These are phyloP conservation scores for Aleiodes testaceus DNA, from an alignment of 2,888 invertebrate species.

Conservation along the genomic window DNA sequence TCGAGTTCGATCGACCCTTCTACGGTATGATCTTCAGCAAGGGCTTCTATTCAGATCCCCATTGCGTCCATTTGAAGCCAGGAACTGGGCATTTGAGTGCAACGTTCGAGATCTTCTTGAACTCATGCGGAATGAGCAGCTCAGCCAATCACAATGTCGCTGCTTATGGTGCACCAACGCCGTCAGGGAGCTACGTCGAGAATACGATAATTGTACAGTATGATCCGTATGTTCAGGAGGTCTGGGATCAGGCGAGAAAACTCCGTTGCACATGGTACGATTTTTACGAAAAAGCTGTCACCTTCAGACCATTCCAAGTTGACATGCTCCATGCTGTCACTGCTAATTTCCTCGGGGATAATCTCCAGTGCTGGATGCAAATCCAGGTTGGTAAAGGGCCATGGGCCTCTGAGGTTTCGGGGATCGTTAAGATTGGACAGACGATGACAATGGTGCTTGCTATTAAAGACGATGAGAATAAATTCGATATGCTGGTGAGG, in stretches of 20 bases:
- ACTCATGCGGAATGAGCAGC: constrained; percentile 94
- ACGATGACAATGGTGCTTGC: constrained; percentile 98
- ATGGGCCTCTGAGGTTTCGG: constrained; percentile 97
- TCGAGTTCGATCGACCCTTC: constrained; percentile 95
- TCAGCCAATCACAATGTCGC: constrained; percentile 92
- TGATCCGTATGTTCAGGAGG: constrained; percentile 95
- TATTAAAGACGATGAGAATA: constrained; percentile 96
- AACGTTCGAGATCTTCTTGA: constrained; percentile 94
- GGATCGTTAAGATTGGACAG: constrained; percentile 95
- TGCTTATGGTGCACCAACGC: constrained; percentile 89
- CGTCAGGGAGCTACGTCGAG: constrained; percentile 94
- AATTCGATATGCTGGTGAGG: constrained; percentile 95
- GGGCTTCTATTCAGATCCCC: constrained; percentile 92
- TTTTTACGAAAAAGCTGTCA: constrained; percentile 95
- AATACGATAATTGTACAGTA: constrained; percentile 96
- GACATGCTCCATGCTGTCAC: constrained; percentile 96
- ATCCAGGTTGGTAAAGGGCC: constrained; percentile 97
- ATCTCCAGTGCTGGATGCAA: constrained; percentile 98
- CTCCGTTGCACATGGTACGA: constrained; percentile 96
- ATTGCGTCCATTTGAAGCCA: constrained; percentile 93
- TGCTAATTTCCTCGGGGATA: constrained; percentile 95
- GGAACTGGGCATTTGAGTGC: constrained; percentile 93
- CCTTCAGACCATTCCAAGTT: constrained; percentile 95
- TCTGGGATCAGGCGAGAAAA: constrained; percentile 96
- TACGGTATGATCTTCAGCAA: constrained; percentile 97